Base-by-base conservation (phyloP, 2,113 vertebrate genomes). In the Haliaeetus leucogaster region DNA sequence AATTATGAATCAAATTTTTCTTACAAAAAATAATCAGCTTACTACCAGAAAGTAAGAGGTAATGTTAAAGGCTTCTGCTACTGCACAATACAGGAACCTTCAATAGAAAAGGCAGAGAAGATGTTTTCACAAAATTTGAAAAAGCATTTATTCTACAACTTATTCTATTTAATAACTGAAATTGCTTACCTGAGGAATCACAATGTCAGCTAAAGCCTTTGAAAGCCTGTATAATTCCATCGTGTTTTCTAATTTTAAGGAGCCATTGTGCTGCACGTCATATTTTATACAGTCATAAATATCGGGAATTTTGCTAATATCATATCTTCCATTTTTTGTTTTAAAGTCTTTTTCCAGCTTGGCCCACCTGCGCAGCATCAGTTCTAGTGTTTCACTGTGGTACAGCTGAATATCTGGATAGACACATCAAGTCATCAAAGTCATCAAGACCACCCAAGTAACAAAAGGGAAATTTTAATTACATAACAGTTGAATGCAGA, bases 281-380 rank as follows among this genome's bases (percentile, higher is more conserved):
- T 99, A 99, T 95, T 99, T 99, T 96, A 99, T 99, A 96, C 99
- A 99, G 93, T 99, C 99, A 15, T 99, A 99, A 93, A 99, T 99
- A 93, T 99, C 99, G 72, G 99, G 99, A 74, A 99, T 99, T 98
- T 99, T 99, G 97, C 99, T 99, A 93, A 99, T 99, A 95, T 99
- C 99, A 0, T 99, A 99, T 98, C 98, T 98, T 93, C 98, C 99
- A 82, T 99, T 99, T 96, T 99, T 99, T 95, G 98, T 99, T 97
- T 99, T 99, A 86, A 99, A 99, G 95, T 99, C 99, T 93, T 99
- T 99, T 96, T 99, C 99, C 93, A 99, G 94, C 89, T 99, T 99
- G 93, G 98, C 98, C 99, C 99, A 99, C 52, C 99, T 98, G 56
- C 99, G 99, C 76, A 99, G 95, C 99, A 99, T 99, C 47, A 99